Percentiles rank a stretch among this genome's conserved stretches.
Evolutionary conservation across 2,888 invertebrate species (phyloP).

Genomic region (Apocheima hispidaria): DNA sequence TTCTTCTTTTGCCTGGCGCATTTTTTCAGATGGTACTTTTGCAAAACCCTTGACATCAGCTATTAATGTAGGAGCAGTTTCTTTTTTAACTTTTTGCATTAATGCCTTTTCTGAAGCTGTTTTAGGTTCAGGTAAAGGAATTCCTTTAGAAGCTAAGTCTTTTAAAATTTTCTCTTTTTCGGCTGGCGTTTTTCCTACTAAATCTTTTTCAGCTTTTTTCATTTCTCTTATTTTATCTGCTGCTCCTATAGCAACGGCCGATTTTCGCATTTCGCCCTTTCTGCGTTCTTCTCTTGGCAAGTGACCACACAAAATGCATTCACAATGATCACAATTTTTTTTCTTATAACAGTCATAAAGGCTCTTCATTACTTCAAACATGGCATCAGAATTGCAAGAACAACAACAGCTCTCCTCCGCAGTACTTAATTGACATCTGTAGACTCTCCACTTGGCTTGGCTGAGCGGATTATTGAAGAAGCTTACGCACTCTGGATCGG

Average conservation of each 20-base stretch:
- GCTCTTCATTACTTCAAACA: slow-evolving; percentile 78
- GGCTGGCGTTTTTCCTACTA: slow-evolving; percentile 50
- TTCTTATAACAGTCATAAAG: slow-evolving; percentile 75
- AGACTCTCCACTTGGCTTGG: slow-evolving; percentile 44
- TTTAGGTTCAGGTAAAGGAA: slow-evolving; percentile 52
- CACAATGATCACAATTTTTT: slow-evolving; percentile 70
- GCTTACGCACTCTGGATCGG: slow-evolving; percentile 35
- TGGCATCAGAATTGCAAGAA: slow-evolving; percentile 73
- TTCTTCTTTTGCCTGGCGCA: slow-evolving; percentile 36
- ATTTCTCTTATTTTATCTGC: slow-evolving; percentile 15
- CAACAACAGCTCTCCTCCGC: slow-evolving; percentile 65
- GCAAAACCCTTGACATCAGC: not conserved
- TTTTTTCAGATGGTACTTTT: not conserved
- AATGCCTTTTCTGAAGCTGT: slow-evolving; percentile 50
- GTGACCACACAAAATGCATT: slow-evolving; percentile 70
- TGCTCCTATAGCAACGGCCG: slow-evolving; percentile 16
- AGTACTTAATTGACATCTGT: slow-evolving; percentile 60
- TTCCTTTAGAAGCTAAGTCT: slow-evolving; percentile 46
- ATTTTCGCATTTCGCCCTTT: slow-evolving; percentile 42
- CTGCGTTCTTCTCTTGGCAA: slow-evolving; percentile 50
- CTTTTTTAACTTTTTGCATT: slow-evolving; percentile 45
- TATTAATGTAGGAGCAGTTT: slow-evolving; percentile 34
- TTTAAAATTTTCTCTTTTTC: slow-evolving; percentile 54
- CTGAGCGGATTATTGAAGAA: slow-evolving; percentile 37
- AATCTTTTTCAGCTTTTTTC: slow-evolving; percentile 28